phyloP scores from a whole-genome alignment of 2,888 invertebrate species.

The Polyommatus icarus region DNA sequence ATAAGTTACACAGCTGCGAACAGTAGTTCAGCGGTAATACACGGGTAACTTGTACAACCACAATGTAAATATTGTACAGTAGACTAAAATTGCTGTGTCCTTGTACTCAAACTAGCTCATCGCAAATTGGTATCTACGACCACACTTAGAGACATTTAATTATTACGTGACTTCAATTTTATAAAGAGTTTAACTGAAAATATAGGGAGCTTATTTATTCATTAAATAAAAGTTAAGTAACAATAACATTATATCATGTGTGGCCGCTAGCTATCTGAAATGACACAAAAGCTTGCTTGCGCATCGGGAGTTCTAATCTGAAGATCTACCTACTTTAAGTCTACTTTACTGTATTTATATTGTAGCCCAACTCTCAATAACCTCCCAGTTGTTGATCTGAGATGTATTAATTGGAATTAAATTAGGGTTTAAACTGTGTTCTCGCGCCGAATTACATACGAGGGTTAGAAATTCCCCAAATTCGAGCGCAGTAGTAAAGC shows the following conservation, averaged over 20 bases:
- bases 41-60: not conserved
- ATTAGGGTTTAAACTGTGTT: slow-evolving; percentile 3
- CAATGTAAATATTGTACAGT: not conserved
- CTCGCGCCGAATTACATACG: not conserved
- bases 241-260: too few relatives aligned
- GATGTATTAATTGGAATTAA: slow-evolving; percentile 14
- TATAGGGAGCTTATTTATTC: too few relatives aligned
- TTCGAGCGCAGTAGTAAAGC: not conserved
- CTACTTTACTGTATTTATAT: not conserved
- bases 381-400: not conserved
- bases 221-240: too few relatives aligned
- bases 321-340: too few relatives aligned
- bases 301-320: too few relatives aligned
- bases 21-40: not conserved
- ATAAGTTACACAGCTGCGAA: not conserved
- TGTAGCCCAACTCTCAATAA: slow-evolving; percentile 4
- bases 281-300: too few relatives aligned
- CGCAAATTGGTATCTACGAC: too few relatives aligned
- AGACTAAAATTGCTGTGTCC: not conserved
- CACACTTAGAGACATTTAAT: too few relatives aligned
- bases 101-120: too few relatives aligned
- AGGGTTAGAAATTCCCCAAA: slow-evolving; percentile 6
- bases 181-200: too few relatives aligned
- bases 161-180: too few relatives aligned
- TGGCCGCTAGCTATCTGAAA: too few relatives aligned